Conservation (phyloP, 2,888 invertebrate genomes). For the Drosophila recens region DNA sequence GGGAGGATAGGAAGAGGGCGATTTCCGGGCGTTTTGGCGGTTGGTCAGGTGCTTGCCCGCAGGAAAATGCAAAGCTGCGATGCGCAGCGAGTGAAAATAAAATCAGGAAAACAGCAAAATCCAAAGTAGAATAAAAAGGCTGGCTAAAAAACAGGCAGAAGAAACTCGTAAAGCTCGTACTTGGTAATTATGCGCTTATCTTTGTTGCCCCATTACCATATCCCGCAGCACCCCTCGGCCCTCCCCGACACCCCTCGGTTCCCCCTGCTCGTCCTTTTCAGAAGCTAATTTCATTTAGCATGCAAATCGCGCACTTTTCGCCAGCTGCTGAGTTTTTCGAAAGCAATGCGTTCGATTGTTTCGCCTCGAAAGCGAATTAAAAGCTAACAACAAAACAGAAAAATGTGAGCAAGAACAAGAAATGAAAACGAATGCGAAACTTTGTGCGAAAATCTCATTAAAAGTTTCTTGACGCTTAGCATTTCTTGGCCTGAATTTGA, state of each 20-base stretch:
- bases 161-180: conserved; percentile 34
- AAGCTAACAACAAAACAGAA: conserved; percentile 15
- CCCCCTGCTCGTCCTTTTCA: conserved; percentile 8
- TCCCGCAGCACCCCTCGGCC: not conserved
- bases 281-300: conserved; percentile 67
- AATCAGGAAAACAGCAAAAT: conserved; percentile 22
- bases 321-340: conserved; percentile 63
- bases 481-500: conserved; percentile 47
- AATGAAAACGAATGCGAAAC: conserved; percentile 7
- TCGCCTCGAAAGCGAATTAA: conserved; percentile 22
- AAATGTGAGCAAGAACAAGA: conserved; percentile 3
- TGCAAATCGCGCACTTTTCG: conserved; percentile 68
- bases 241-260: not conserved
- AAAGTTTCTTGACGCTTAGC: conserved; percentile 60
- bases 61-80: conserved; percentile 29
- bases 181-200: conserved; percentile 74
- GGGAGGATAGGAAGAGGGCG: not conserved
- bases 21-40: conserved; percentile 41
- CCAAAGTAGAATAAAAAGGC: conserved; percentile 14
- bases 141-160: conserved; percentile 13
- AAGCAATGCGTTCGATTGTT: conserved; percentile 66
- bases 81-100: conserved; percentile 14
- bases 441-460: conserved; percentile 68
- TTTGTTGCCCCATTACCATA: conserved; percentile 51
- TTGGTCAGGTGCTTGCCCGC: conserved; percentile 41